phyloP scores from a whole-genome alignment of 1,140 invertebrate species.

The Drosophila hydei region DNA sequence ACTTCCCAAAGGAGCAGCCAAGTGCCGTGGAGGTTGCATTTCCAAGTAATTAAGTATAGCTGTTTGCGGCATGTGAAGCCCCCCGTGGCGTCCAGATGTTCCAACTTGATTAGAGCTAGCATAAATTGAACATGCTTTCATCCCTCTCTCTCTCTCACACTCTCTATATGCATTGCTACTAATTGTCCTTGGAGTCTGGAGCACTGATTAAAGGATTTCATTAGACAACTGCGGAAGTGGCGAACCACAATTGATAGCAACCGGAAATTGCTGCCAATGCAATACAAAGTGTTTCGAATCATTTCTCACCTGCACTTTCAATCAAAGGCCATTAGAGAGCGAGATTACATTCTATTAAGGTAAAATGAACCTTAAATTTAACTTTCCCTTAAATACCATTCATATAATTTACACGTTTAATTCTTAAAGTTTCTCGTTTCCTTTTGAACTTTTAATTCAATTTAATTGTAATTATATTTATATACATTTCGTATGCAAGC shows the following conservation, averaged over 20 bases:
- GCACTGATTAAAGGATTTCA: constrained; percentile 63
- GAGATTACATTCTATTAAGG: neutral
- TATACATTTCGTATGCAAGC: too few species aligned
- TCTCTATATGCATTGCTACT: constrained; percentile 8
- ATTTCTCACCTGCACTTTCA: neutral
- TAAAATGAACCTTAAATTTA: too few species aligned
- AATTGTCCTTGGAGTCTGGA: constrained; percentile 30
- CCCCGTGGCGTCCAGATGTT: constrained; percentile 43
- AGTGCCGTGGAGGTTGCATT: constrained; percentile 44
- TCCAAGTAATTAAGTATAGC: constrained; percentile 75
- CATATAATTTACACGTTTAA: too few species aligned
- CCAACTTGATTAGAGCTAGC: constrained; percentile 62
- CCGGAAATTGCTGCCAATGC: constrained; percentile 23
- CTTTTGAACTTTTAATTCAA: too few species aligned
- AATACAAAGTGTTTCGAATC: neutral
- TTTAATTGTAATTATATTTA: too few species aligned
- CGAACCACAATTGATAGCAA: constrained; percentile 35
- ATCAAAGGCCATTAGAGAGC: neutral
- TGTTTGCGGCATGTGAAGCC: constrained; percentile 57
- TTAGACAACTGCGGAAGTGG: constrained; percentile 47
- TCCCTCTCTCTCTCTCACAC: neutral
- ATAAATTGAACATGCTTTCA: constrained; percentile 65
- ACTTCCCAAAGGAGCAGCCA: constrained; percentile 5
- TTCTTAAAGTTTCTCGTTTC: too few species aligned
- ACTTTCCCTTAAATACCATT: too few species aligned